Evolutionary conservation across 2,888 invertebrate species (phyloP).

Genomic region (Folsomia candida): DNA sequence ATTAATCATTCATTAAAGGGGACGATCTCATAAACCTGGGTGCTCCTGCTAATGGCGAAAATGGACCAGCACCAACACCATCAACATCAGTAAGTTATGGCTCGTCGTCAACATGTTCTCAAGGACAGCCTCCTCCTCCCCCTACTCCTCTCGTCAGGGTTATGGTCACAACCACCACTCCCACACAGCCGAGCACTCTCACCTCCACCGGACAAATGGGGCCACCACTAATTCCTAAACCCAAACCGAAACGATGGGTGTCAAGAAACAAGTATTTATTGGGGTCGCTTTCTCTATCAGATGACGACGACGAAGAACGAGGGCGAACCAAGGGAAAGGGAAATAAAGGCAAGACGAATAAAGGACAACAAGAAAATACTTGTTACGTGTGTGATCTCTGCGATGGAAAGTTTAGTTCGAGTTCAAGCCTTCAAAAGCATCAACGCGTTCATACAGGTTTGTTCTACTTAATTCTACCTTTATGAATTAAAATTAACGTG

Average conservation of each 20-base stretch:
- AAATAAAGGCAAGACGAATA: background rate
- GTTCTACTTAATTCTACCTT: background rate
- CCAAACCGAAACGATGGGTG: background rate
- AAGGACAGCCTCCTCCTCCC: too few relatives aligned
- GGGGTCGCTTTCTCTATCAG: background rate
- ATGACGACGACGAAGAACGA: background rate
- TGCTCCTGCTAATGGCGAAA: too few relatives aligned
- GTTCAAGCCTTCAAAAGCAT: constrained; percentile 21
- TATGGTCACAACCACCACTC: too few relatives aligned
- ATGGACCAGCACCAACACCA: too few relatives aligned
- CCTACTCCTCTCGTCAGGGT: too few relatives aligned
- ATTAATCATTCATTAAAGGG: too few relatives aligned
- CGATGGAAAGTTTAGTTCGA: constrained; percentile 11
- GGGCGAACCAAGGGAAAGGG: background rate
- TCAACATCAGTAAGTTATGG: too few relatives aligned
- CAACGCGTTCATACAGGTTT: constrained; percentile 19
- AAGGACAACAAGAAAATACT: background rate
- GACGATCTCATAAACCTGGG: too few relatives aligned
- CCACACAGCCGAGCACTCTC: too few relatives aligned
- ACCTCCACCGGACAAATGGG: too few relatives aligned
- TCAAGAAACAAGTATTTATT: constrained; percentile 6
- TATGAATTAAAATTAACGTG: background rate
- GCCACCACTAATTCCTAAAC: background rate
- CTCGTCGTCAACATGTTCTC: too few relatives aligned
- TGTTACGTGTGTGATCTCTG: constrained; percentile 13